A percentile compares a stretch with the other conserved stretches of the same genome.
Evolutionary conservation across 2,797 vertebrate genomes (phyloP).

Genomic region (Molossus molossus): DNA sequence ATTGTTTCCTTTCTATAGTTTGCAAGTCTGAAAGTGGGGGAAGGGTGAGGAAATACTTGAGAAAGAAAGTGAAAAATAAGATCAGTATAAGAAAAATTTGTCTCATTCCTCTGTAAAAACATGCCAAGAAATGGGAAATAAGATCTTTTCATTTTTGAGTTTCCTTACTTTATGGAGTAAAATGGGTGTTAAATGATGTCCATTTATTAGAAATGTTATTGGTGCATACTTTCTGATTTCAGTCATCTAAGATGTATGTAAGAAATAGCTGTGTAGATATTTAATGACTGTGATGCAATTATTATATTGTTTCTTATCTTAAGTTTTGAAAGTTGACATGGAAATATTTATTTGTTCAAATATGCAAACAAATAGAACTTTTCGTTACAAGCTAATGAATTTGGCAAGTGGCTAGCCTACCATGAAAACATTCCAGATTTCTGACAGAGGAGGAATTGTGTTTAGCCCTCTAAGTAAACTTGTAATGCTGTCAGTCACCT

Average conservation of each 20-base stretch:
- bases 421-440: conserved; percentile 13
- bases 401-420: conserved; percentile 9
- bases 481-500: conserved; percentile 37
- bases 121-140: conserved; percentile 53
- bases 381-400: background rate
- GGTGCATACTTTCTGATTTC: background rate
- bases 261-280: conserved; percentile 11
- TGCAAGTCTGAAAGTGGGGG: background rate
- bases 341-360: conserved; percentile 46
- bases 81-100: conserved; percentile 62
- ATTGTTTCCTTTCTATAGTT: conserved; percentile 56
- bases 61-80: conserved; percentile 63
- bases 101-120: conserved; percentile 59
- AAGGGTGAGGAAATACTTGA: conserved; percentile 2
- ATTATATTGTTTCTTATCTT: conserved; percentile 27
- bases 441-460: conserved; percentile 40
- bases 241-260: background rate
- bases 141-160: conserved; percentile 62
- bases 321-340: conserved; percentile 42
- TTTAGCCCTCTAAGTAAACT: background rate
- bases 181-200: background rate
- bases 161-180: conserved; percentile 13
- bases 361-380: conserved; percentile 58
- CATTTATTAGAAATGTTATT: conserved; percentile 23
- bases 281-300: conserved; percentile 53